These are phyloP conservation scores for Dryobates pubescens DNA, from an alignment of 2,797 vertebrate species.

Conservation along the genomic window DNA sequence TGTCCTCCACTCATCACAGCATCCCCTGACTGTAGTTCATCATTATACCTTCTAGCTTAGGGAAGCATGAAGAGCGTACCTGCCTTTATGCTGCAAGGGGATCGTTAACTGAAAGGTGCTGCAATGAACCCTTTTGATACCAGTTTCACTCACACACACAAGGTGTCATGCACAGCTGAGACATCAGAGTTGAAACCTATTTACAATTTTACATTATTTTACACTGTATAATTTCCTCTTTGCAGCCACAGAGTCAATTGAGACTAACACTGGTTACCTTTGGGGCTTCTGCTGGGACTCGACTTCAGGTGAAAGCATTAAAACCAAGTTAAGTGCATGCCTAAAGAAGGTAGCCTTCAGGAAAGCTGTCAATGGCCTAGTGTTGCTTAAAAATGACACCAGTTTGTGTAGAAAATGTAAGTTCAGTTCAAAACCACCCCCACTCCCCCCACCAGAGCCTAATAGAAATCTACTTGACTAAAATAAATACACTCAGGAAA, in stretches of 20 bases:
- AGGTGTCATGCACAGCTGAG: conserved; percentile 62
- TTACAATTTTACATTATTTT: conserved; percentile 83
- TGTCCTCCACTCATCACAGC: neutral
- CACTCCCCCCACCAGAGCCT: conserved; percentile 50
- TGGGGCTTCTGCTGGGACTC: conserved; percentile 11
- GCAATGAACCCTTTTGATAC: neutral
- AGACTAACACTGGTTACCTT: conserved; percentile 36
- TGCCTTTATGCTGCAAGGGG: neutral
- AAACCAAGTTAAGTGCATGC: conserved; percentile 62
- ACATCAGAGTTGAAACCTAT: conserved; percentile 66
- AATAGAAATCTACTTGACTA: conserved; percentile 69
- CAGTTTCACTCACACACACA: conserved; percentile 42
- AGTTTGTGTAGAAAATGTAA: conserved; percentile 56
- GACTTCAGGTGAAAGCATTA: conserved; percentile 36
- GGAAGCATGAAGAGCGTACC: neutral
- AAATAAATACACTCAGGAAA: conserved; percentile 77
- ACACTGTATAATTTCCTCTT: conserved; percentile 72
- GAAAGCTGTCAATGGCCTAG: conserved; percentile 32
- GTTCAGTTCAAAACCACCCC: conserved; percentile 54
- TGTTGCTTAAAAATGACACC: conserved; percentile 67
- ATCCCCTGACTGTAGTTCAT: neutral
- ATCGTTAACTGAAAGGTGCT: neutral
- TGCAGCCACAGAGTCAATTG: conserved; percentile 71
- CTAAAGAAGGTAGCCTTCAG: conserved; percentile 42
- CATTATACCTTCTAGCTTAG: neutral